Conservation (phyloP, 2,888 invertebrate species). For the Apodemia hepburni region DNA sequence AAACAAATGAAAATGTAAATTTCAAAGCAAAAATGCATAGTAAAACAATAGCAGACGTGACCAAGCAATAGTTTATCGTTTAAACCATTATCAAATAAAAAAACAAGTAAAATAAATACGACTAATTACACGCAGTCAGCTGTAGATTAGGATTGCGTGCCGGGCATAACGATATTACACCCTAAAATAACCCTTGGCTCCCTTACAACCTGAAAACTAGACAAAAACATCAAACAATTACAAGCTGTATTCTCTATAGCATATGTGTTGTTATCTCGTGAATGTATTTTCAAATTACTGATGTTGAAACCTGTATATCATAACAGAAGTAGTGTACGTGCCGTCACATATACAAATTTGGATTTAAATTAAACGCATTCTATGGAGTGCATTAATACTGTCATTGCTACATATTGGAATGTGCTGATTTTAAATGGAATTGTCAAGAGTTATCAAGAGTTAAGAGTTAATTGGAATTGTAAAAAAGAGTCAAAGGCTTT, state of each 20-base stretch:
- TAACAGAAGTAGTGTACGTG: not conserved
- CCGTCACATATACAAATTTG: slow-evolving; percentile 2
- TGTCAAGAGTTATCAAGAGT: not conserved
- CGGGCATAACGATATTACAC: slow-evolving; percentile 12
- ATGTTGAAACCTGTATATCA: not conserved
- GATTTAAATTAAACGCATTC: slow-evolving; percentile 7
- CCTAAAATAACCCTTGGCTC: not conserved
- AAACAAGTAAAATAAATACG: not conserved
- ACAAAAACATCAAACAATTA: not conserved
- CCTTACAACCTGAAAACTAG: not conserved
- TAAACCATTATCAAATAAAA: not conserved
- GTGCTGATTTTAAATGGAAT: not conserved
- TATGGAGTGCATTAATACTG: not conserved
- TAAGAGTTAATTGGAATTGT: no score
- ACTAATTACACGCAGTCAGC: slow-evolving; percentile 10
- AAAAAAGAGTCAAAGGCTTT: no score
- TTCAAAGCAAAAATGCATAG: not conserved
- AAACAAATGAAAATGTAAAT: no score
- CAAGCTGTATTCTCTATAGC: not conserved
- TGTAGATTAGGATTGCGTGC: slow-evolving; percentile 13
- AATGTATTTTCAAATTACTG: not conserved
- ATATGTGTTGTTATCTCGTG: not conserved
- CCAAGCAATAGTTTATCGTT: not conserved
- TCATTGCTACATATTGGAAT: not conserved
- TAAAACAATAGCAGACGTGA: not conserved